phyloP scores from a whole-genome alignment of 2,888 invertebrate genomes.

The Sphaeridia pumilis region DNA sequence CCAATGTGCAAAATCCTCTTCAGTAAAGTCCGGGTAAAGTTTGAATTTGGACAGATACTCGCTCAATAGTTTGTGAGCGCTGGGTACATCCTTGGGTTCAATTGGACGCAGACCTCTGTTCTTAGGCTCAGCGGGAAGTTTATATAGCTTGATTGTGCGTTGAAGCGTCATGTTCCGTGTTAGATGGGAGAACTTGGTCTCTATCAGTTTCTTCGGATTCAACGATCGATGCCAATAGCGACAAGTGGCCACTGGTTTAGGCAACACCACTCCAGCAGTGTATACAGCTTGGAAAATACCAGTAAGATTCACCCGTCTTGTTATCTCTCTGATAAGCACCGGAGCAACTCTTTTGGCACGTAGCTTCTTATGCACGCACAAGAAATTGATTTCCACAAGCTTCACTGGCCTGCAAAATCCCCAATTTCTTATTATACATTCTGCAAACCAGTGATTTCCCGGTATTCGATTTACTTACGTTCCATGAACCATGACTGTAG shows the following conservation, averaged over 20 bases:
- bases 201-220: slow-evolving; percentile 97
- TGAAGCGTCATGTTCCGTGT: slow-evolving; percentile 99
- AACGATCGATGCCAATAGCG: slow-evolving; percentile 96
- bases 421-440: too few species aligned
- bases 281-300: slow-evolving; percentile 98
- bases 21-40: slow-evolving; percentile 75
- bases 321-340: slow-evolving; percentile 95
- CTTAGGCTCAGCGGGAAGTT: slow-evolving; percentile 79
- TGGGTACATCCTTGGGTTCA: slow-evolving; percentile 42
- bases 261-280: slow-evolving; percentile 95
- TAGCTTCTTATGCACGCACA: slow-evolving; percentile 98
- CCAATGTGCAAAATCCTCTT: slow-evolving; percentile 95
- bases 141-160: slow-evolving; percentile 88
- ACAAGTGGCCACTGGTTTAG: slow-evolving; percentile 93
- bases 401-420: slow-evolving; percentile 53
- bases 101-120: slow-evolving; percentile 55
- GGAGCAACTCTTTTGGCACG: slow-evolving; percentile 95
- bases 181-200: slow-evolving; percentile 93
- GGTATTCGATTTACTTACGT: too few species aligned
- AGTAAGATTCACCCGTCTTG: slow-evolving; percentile 84
- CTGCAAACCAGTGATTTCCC: too few species aligned
- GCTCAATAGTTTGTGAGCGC: slow-evolving; percentile 42
- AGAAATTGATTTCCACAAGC: slow-evolving; percentile 98
- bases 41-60: slow-evolving; percentile 78
- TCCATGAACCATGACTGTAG: slow-evolving; percentile 77